Percentiles rank a stretch among this genome's conserved stretches.
Conservation (phyloP, 1,140 invertebrate genomes). For the Agrypnia vestita region DNA sequence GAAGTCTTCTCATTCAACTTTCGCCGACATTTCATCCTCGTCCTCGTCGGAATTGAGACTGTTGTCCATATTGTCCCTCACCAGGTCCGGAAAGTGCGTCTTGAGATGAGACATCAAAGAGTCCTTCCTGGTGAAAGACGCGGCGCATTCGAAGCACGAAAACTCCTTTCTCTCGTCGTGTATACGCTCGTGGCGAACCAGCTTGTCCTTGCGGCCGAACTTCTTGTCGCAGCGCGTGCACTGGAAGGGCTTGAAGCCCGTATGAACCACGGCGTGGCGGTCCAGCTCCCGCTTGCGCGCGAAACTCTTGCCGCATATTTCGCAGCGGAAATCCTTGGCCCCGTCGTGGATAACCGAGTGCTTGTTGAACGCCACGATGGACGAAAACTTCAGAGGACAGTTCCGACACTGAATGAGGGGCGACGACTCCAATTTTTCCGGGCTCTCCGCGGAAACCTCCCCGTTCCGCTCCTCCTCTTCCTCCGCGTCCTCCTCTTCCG, state of each 20-base stretch:
- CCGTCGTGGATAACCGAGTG: slow-evolving; percentile 71
- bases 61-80: slow-evolving; percentile 61
- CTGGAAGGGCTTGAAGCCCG: slow-evolving; percentile 76
- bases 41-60: slow-evolving; percentile 40
- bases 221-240: slow-evolving; percentile 77
- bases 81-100: slow-evolving; percentile 68
- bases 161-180: slow-evolving; percentile 74
- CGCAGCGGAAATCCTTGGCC: slow-evolving; percentile 72
- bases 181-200: slow-evolving; percentile 77
- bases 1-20: slow-evolving; percentile 36
- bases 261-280: slow-evolving; percentile 76
- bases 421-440: slow-evolving; percentile 64
- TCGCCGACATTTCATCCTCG: slow-evolving; percentile 38
- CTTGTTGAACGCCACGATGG: slow-evolving; percentile 69
- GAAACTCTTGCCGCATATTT: slow-evolving; percentile 77
- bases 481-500: background rate
- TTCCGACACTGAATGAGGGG: slow-evolving; percentile 72
- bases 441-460: background rate
- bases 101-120: slow-evolving; percentile 74
- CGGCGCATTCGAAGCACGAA: slow-evolving; percentile 74
- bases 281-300: slow-evolving; percentile 78
- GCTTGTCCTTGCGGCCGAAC: slow-evolving; percentile 79
- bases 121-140: slow-evolving; percentile 73
- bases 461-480: slow-evolving; percentile 23
- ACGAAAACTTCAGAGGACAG: slow-evolving; percentile 73